A percentile compares a stretch with the other conserved stretches of the same genome.
phyloP scores from a whole-genome alignment of 2,888 invertebrate genomes.

The Tipula lateralis region DNA sequence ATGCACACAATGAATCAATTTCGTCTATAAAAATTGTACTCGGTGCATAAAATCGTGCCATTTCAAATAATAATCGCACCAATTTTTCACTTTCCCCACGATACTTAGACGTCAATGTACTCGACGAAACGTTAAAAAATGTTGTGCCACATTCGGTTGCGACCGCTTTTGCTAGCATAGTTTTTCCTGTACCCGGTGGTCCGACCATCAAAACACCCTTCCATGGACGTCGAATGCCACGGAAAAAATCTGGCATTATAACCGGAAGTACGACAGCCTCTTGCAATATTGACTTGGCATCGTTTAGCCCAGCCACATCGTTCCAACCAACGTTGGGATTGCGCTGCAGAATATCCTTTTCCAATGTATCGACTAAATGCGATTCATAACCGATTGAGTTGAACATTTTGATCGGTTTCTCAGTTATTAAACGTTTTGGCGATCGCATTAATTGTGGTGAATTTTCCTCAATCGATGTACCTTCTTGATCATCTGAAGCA shows the following conservation, averaged over 20 bases:
- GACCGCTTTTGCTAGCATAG: slow-evolving; percentile 77
- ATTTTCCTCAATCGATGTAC: slow-evolving; percentile 48
- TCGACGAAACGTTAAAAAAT: slow-evolving; percentile 82
- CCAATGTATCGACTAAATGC: slow-evolving; percentile 74
- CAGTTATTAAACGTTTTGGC: slow-evolving; percentile 47
- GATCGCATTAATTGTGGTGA: slow-evolving; percentile 43
- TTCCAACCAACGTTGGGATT: slow-evolving; percentile 80
- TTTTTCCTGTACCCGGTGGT: slow-evolving; percentile 60
- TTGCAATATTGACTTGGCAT: slow-evolving; percentile 71
- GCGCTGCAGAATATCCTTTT: slow-evolving; percentile 76
- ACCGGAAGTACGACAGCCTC: slow-evolving; percentile 84
- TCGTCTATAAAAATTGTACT: slow-evolving; percentile 89
- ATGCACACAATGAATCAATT: slow-evolving; percentile 80
- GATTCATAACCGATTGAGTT: slow-evolving; percentile 66
- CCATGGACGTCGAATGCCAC: slow-evolving; percentile 80
- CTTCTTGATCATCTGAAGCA: slow-evolving; percentile 50
- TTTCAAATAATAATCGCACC: slow-evolving; percentile 78
- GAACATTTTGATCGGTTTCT: slow-evolving; percentile 50
- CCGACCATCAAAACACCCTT: slow-evolving; percentile 51
- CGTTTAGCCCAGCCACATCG: slow-evolving; percentile 67
- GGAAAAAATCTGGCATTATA: slow-evolving; percentile 85
- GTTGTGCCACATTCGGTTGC: slow-evolving; percentile 86
- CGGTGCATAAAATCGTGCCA: slow-evolving; percentile 84
- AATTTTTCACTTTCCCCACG: slow-evolving; percentile 89
- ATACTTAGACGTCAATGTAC: slow-evolving; percentile 81